A percentile compares a stretch with the other conserved stretches of the same genome.
Evolutionary conservation across 2,888 invertebrate species (phyloP).

Genomic region (Heliconius sara): DNA sequence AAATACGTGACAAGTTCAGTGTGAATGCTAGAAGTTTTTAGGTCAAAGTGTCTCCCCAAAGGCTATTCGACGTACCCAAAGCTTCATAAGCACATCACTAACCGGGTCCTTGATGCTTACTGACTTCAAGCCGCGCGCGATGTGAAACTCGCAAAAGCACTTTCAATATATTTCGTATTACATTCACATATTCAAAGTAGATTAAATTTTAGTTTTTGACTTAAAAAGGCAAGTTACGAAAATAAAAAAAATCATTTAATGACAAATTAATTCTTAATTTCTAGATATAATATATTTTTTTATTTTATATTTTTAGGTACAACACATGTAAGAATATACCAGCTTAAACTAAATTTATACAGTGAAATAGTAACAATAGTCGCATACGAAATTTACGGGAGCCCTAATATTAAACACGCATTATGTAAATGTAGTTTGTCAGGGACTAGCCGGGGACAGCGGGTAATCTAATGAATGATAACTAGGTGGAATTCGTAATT

Average conservation of each 20-base stretch:
- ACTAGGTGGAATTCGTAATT: constrained; percentile 34
- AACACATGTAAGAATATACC: not conserved
- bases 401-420: constrained; percentile 43
- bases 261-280: too few relatives aligned
- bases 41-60: constrained; percentile 32
- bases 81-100: constrained; percentile 34
- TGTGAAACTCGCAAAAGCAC: constrained; percentile 2
- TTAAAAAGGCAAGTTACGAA: not conserved
- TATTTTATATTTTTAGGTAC: not conserved
- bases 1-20: constrained; percentile 25
- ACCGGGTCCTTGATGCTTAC: constrained; percentile 28
- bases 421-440: constrained; percentile 44
- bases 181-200: not conserved
- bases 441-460: constrained; percentile 30
- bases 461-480: constrained; percentile 34
- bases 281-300: not conserved
- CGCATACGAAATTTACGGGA: constrained; percentile 15
- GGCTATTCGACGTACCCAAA: constrained; percentile 31
- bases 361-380: constrained; percentile 14
- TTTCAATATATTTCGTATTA: not conserved
- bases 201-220: not conserved
- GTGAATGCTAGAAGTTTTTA: constrained; percentile 35
- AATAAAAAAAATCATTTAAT: too few relatives aligned
- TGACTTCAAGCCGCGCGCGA: constrained; percentile 26
- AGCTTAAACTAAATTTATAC: constrained; percentile 9